Conservation (phyloP, 2,797 vertebrate genomes). For the Percopsis omiscomaycus region DNA sequence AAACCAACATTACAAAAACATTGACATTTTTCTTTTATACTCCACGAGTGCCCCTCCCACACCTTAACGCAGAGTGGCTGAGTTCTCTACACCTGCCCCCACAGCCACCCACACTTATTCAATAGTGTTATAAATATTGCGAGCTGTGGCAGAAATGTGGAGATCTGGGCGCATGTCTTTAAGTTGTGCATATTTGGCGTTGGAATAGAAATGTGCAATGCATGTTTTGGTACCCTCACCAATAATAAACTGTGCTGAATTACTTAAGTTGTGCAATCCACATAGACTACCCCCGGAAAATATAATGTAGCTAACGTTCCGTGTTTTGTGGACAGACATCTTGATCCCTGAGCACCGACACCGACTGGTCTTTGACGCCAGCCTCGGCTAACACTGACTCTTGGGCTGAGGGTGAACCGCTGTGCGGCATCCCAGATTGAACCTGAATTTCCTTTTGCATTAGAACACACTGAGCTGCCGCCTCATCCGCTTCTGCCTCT, state of each 20-base stretch:
- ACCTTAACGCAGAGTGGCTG: no score
- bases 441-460: conserved; percentile 56
- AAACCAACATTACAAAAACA: neutral
- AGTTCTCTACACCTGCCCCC: neutral
- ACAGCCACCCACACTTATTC: no score
- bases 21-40: neutral
- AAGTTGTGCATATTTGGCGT: conserved; percentile 42
- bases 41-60: no score
- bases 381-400: conserved; percentile 17
- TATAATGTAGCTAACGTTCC: conserved; percentile 47
- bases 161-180: neutral
- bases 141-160: no score
- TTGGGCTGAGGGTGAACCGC: conserved; percentile 14
- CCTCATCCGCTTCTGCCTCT: conserved; percentile 71
- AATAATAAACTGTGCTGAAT: neutral
- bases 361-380: conserved; percentile 19
- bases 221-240: conserved; percentile 12
- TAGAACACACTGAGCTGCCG: conserved; percentile 41
- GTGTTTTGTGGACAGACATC: conserved; percentile 37
- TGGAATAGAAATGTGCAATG: conserved; percentile 13
- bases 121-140: no score
- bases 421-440: conserved; percentile 34
- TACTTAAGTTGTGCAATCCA: conserved; percentile 8
- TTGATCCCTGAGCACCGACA: conserved; percentile 42
- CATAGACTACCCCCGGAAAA: conserved; percentile 31